phyloP scores from a whole-genome alignment of 2,113 vertebrate genomes.

The Dipodomys merriami region DNA sequence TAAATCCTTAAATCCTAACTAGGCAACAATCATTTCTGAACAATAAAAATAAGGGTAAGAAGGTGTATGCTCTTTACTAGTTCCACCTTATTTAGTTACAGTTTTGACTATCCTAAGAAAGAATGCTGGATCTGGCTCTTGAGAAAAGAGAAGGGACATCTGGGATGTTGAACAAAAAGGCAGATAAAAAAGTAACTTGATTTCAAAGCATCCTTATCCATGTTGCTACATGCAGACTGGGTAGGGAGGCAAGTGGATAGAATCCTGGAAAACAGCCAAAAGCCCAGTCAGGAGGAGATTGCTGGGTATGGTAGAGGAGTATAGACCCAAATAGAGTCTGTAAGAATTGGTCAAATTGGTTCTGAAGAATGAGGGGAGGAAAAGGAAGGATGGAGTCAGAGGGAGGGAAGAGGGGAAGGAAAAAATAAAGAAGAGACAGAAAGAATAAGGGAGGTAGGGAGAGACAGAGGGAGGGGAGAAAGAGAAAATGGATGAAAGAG shows the following conservation, averaged over 20 bases:
- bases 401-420: too few species aligned
- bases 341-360: neutral
- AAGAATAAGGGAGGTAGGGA: too few species aligned
- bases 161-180: neutral
- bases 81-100: neutral
- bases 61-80: neutral
- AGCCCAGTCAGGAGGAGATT: too few species aligned
- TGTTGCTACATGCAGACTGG: neutral
- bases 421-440: too few species aligned
- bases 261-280: neutral
- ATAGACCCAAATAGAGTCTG: neutral
- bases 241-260: fast-evolving
- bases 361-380: neutral
- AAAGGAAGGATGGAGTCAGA: neutral
- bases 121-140: neutral
- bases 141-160: neutral
- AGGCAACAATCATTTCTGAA: constrained; percentile 26
- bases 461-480: neutral
- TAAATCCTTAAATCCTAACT: neutral
- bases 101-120: neutral
- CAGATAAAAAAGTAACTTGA: neutral
- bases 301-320: too few species aligned
- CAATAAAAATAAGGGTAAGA: neutral
- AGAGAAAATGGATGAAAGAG: too few species aligned
- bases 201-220: neutral